Evolutionary conservation across 2,113 vertebrate genomes (phyloP), one percentile per base, ranked within the genome.

Genomic region (Pimephales promelas): DNA sequence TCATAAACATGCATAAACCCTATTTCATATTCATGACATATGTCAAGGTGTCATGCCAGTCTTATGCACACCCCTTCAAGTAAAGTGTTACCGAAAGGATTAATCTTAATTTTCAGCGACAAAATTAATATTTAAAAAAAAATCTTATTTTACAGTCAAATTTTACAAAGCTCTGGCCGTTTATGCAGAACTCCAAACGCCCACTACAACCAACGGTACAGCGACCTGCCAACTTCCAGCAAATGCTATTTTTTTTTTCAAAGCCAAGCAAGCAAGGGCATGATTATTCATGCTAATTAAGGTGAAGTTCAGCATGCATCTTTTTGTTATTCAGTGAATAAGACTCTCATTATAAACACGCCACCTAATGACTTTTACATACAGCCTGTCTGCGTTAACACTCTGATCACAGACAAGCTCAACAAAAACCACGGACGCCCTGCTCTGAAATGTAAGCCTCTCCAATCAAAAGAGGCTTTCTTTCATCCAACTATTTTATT

Each of bases 241-340:
- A 43, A 70, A 70, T 10, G 20, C 13, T 24, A n/a, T n/a, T 14
- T 43, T 88, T 90, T 92, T 90, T 90, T 84, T 88, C 91, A 86
- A 89, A 91, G 75, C 9, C 84, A 86, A 88, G 91, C 88, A 90
- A 49, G 11, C 24, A 47, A 84, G 90, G 90, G 89, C 90, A 90
- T 93, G 93, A 94, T 94, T 93, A 90, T 90, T 88, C 86, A 90
- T 92, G 91, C 90, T 92, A 92, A 93, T 94, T 89, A 92, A 89
- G 91, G 90, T 91, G 89, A 89, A 89, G 92, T 92, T 94, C 92
- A 91, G 88, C 89, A 86, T 87, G 45, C 86, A 87, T 76, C 81
- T 91, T 92, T 83, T 73, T 89, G 91, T 88, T 88, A 91, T 90
- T 94, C 89, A 91, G 91, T 89, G 88, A 85, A 85, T 91, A 87